Conservation (phyloP, 1,140 invertebrate genomes). For the Drosophila teissieri region DNA sequence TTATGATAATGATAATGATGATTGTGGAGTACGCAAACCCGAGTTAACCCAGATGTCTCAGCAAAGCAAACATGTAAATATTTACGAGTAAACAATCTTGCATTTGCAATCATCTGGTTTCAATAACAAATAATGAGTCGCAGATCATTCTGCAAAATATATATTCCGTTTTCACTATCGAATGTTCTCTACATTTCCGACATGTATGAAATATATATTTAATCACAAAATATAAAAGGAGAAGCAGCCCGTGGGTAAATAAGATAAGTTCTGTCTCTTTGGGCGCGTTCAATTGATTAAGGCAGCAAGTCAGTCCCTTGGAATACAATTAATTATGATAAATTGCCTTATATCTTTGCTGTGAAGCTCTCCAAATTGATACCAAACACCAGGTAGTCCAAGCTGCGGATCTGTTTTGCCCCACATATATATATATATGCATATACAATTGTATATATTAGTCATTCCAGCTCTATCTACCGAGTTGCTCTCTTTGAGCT, state of each 20-base stretch:
- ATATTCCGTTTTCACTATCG: too few species aligned
- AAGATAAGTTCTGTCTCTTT: too few species aligned
- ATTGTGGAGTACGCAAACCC: constrained; percentile 2
- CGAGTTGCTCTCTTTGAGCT: constrained; percentile 5
- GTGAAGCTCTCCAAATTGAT: neutral
- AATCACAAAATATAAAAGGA: neutral
- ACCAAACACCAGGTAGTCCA: neutral
- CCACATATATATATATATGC: neutral
- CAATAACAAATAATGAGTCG: neutral
- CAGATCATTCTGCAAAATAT: neutral
- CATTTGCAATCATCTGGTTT: neutral
- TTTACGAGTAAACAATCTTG: neutral
- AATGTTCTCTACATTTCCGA: neutral
- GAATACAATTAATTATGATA: constrained; percentile 2
- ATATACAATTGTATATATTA: neutral
- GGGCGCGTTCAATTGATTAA: neutral
- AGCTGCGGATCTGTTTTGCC: neutral
- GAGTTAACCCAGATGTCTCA: constrained; percentile 1
- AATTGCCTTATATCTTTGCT: neutral
- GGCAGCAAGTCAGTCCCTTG: neutral
- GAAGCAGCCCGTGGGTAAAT: too few species aligned
- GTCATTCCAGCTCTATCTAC: neutral
- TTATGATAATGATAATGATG: too few species aligned
- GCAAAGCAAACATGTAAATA: constrained; percentile 4
- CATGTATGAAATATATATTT: neutral